Conservation (phyloP, 2,797 vertebrate genomes). For the Tapera naevia region DNA sequence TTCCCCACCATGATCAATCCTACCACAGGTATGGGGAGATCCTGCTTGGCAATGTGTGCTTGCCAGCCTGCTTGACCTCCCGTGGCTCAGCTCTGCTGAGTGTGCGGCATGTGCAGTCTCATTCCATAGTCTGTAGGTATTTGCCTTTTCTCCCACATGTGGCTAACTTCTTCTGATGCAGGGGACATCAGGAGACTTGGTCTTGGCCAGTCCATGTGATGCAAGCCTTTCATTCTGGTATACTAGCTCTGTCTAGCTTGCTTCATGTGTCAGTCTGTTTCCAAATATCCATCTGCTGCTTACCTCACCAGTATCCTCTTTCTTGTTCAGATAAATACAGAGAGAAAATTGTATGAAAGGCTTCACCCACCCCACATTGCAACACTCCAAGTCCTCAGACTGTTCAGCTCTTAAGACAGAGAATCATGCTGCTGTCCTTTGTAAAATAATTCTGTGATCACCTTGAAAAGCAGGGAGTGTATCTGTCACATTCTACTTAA, state of each 20-base stretch:
- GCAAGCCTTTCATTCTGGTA: neutral
- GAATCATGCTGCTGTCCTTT: neutral
- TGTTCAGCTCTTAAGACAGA: neutral
- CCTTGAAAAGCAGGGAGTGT: neutral
- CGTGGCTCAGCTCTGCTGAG: accelerated
- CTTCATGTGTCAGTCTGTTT: neutral
- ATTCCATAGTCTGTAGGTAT: neutral
- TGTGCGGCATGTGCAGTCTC: neutral
- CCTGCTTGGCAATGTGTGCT: neutral
- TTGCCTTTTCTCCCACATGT: neutral
- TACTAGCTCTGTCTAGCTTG: neutral
- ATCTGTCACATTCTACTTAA: neutral
- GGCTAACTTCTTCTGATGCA: neutral
- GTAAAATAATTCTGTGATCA: neutral
- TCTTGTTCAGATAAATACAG: neutral
- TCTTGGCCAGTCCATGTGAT: neutral
- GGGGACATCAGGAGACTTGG: neutral
- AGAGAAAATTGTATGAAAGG: neutral
- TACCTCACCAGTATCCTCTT: neutral
- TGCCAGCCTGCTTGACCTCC: neutral
- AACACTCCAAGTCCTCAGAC: neutral
- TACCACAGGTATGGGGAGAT: accelerated
- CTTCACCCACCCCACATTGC: neutral
- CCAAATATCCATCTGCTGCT: neutral
- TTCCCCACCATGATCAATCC: neutral